Evolutionary conservation across 2,113 vertebrate genomes (phyloP).

Genomic region (Tachysurus vachellii): DNA sequence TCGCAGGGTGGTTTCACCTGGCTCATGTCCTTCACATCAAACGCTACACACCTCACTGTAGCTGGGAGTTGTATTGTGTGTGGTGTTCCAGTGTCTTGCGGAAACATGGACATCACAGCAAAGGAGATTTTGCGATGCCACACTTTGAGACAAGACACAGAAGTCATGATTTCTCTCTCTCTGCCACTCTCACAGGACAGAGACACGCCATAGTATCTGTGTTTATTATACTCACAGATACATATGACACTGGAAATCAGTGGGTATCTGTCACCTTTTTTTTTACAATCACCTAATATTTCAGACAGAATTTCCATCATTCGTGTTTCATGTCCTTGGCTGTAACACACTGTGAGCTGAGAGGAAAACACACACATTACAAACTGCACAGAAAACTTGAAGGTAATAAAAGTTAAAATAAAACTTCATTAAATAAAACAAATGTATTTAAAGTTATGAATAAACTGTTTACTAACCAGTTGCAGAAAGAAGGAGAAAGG

Average conservation of each 20-base stretch:
- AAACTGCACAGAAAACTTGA: background rate
- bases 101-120: slow-evolving; percentile 11
- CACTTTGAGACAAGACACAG: slow-evolving; percentile 15
- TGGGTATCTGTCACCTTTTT: background rate
- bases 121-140: background rate
- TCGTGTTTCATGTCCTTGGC: background rate
- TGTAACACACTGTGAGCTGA: background rate
- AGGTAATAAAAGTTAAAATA: background rate
- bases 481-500: slow-evolving; percentile 28
- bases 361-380: background rate
- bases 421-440: background rate
- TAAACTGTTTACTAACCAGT: background rate
- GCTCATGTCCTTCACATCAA: background rate
- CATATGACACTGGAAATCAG: slow-evolving; percentile 10
- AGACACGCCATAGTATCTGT: background rate
- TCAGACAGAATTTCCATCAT: too few relatives aligned
- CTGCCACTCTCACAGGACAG: background rate
- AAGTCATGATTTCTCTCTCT: slow-evolving; percentile 23
- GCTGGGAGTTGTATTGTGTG: background rate
- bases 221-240: background rate
- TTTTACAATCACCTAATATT: background rate
- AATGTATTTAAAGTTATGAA: too few relatives aligned
- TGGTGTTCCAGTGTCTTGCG: background rate
- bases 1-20: background rate
- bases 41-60: background rate